Evolutionary conservation across 2,888 invertebrate species (phyloP).

Genomic region (Frankliniella fusca): DNA sequence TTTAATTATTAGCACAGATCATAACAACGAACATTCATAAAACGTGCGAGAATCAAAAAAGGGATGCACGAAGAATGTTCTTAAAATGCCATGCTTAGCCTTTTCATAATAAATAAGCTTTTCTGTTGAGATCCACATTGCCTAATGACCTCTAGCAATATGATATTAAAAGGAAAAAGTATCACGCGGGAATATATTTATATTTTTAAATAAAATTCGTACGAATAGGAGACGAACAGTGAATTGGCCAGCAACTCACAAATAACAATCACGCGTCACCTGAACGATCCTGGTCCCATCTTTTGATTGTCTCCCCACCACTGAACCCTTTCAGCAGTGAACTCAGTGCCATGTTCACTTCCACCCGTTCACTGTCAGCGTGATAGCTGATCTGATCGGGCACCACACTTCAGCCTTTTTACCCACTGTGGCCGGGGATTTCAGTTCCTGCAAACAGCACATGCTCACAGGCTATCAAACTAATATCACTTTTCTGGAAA

Average conservation of each 20-base stretch:
- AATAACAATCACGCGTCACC: background rate
- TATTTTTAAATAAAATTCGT: background rate
- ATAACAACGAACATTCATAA: no score
- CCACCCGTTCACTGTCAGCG: background rate
- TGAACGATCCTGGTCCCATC: background rate
- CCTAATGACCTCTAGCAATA: no score
- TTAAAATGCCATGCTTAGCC: no score
- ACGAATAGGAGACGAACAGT: background rate
- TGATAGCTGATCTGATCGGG: background rate
- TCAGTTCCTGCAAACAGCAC: no score
- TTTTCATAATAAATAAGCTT: no score
- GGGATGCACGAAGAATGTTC: no score
- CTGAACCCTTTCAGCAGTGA: background rate
- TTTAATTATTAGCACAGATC: no score
- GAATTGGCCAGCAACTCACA: constrained; percentile 5
- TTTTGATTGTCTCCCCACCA: background rate
- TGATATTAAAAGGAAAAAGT: no score
- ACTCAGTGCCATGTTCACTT: background rate
- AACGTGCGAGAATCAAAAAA: no score
- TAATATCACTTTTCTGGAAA: background rate
- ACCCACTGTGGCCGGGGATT: background rate
- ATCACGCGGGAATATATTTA: background rate
- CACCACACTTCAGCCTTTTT: background rate
- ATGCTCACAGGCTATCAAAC: background rate
- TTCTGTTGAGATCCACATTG: no score